phyloP scores from a whole-genome alignment of 1,140 invertebrate genomes.

The Cyphomyrmex costatus region DNA sequence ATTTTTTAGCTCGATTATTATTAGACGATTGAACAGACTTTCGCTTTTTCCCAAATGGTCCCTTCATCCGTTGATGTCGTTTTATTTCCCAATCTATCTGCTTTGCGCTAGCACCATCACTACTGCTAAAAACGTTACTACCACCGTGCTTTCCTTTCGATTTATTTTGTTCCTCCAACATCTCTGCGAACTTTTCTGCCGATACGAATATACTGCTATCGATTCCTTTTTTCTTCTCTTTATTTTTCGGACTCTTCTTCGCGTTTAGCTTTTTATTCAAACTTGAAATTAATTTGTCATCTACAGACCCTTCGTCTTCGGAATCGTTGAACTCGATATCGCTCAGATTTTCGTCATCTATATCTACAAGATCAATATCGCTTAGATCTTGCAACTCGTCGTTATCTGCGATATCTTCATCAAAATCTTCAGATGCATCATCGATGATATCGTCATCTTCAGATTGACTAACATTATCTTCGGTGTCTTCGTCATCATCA shows the following conservation, averaged over 20 bases:
- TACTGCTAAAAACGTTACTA: conserved; percentile 88
- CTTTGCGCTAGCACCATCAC: conserved; percentile 89
- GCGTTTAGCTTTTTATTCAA: conserved; percentile 44
- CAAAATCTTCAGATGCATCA: conserved; percentile 78
- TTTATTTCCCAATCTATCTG: conserved; percentile 91
- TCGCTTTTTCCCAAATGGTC: conserved; percentile 70
- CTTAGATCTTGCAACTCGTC: conserved; percentile 74
- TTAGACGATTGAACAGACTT: conserved; percentile 53
- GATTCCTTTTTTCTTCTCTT: conserved; percentile 64
- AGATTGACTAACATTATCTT: conserved; percentile 76
- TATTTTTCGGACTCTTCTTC: conserved; percentile 50
- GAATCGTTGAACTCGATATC: conserved; percentile 74
- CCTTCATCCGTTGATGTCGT: conserved; percentile 81
- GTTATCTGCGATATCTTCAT: conserved; percentile 69
- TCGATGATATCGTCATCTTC: conserved; percentile 81
- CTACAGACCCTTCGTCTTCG: conserved; percentile 52
- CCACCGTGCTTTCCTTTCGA: conserved; percentile 88
- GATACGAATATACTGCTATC: conserved; percentile 89
- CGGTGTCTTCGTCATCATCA: conserved; percentile 79
- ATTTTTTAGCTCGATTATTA: conserved; percentile 74
- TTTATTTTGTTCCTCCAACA: conserved; percentile 90
- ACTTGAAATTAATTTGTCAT: conserved; percentile 32
- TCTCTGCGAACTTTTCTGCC: conserved; percentile 91
- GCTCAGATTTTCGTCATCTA: conserved; percentile 75
- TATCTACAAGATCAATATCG: conserved; percentile 67